Base-by-base conservation (phyloP, 2,888 invertebrate genomes). In the Endomychus coccineus region DNA sequence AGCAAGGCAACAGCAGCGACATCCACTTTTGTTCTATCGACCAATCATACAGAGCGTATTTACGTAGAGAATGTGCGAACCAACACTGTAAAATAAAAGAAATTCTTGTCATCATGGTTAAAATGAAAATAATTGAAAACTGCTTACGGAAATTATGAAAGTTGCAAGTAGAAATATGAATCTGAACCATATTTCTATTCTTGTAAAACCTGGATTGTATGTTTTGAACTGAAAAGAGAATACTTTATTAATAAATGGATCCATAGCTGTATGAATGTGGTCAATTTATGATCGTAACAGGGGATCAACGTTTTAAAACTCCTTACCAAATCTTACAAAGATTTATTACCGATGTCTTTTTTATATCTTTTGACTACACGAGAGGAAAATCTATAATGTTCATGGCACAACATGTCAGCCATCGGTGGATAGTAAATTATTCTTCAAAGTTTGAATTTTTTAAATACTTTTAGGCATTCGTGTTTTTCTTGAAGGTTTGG, bases 21-120 rank as follows among this genome's bases (percentile, higher is more conserved):
- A 95, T 78, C 96, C 96, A 97, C 64, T 88, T 91, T 62, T 97
- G 96, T 66, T 97, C 97, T 54, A 95, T 90, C 1, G 95, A 91
- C 96, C 95, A 97, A 64, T 95, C 92, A 51, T 82, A 77, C 25
- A 89, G 72, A 0, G 86, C 79, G 67, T 89, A 96, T 60, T 84
- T 87, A 49, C 90, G 73, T 48, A 97, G 69, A 0, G 84, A 79
- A 65, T 91, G 87, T 21, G 87, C 86, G 65, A 91, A 95, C 85
- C 91, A 89, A 61, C 90, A 90, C 96, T 96, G 69, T 45, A 74
- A 73, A 31, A 49, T 60, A 46, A 42, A 19, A 36, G 14, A 16
- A 15, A 11, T 16, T 11, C 4, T 13, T 25, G 2, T 11, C 10
- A 15, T 12, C 5, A 4, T n/a, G 9, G 11, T 27, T 17, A 15